These are phyloP conservation scores for Ophioninae sp. DNA, from an alignment of 2,888 invertebrate genomes.

Conservation along the genomic window DNA sequence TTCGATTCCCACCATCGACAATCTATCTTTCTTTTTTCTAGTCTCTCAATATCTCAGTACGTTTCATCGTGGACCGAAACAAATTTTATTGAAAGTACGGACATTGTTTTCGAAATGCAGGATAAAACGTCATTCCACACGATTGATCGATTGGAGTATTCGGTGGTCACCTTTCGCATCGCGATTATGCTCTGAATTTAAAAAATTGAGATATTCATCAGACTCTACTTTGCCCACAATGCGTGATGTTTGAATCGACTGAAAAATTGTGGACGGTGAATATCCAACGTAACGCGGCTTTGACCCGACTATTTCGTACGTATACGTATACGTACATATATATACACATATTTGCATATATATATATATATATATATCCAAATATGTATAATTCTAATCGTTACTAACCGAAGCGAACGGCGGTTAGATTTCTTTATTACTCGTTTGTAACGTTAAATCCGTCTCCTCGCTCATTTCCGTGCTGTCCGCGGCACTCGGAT, in stretches of 20 bases:
- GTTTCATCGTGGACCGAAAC: not conserved
- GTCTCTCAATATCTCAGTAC: not conserved
- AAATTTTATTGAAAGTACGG: not conserved
- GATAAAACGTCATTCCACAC: not conserved
- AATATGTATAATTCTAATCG: slow-evolving; percentile 68
- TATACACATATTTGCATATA: slow-evolving; percentile 9
- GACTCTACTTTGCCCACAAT: not conserved
- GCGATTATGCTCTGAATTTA: not conserved
- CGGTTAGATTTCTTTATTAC: slow-evolving; percentile 70
- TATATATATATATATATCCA: slow-evolving; percentile 1
- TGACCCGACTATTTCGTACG: slow-evolving; percentile 22
- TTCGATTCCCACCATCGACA: not conserved
- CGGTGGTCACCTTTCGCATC: not conserved
- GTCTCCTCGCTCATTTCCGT: slow-evolving; percentile 74
- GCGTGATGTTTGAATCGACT: not conserved
- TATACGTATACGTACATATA: slow-evolving; percentile 16
- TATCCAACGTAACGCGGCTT: not conserved
- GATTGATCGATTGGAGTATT: not conserved
- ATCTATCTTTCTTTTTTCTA: not conserved
- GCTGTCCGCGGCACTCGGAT: slow-evolving; percentile 75
- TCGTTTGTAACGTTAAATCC: slow-evolving; percentile 64
- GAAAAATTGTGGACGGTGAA: not conserved
- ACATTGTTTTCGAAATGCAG: not conserved
- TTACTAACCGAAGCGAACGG: slow-evolving; percentile 67
- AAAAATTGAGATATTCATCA: not conserved